Evolutionary conservation across 2,113 vertebrate genomes (phyloP), one percentile per base, ranked within the genome.

Genomic region (Leptobrachium leishanense): DNA sequence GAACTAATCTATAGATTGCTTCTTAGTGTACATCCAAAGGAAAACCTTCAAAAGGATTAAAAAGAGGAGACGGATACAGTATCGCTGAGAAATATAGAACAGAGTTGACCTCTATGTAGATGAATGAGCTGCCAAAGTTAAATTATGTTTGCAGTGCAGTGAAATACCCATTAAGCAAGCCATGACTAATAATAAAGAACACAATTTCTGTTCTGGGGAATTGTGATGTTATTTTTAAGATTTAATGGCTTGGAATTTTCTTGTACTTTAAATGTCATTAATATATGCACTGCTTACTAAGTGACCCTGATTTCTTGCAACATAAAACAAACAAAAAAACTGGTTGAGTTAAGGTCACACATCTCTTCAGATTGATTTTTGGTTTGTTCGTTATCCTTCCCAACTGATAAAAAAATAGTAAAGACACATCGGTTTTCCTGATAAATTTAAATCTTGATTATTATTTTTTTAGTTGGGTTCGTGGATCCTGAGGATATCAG

Each of bases 41-140:
- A 50, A 4, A 15, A 13, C 9, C 8, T 8, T 39, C 4, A 46
- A 50, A 50, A 20, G n/a, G 68, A 39, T 4, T 71, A 2, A 50
- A 50, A 50, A 50, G 8, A 8, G 46, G 46, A 50, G 8, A 50
- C 11, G 3, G 5, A 59, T 59, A 59, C 15, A 59, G 55, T 59
- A 13, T 59, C 55, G 13, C 11, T 6, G 55, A 59, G 55, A 59
- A n/a, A 59, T 13, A 12, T 7, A 59, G 15, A 13, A n/a, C 5
- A 59, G 55, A 59, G 13, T 11, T 59, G 55, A 59, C 55, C 55
- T 59, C 55, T 59, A 12, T 59, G 55, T 59, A 59, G 55, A 59
- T 59, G 55, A 59, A 59, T 59, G 55, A 59, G 55, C 55, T 59
- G 55, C 5, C 55, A 59, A 59, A 59, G 55, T 59, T 59, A 59